Evolutionary conservation across 1,140 invertebrate genomes (phyloP).

Genomic region (Melanaphis sacchari): DNA sequence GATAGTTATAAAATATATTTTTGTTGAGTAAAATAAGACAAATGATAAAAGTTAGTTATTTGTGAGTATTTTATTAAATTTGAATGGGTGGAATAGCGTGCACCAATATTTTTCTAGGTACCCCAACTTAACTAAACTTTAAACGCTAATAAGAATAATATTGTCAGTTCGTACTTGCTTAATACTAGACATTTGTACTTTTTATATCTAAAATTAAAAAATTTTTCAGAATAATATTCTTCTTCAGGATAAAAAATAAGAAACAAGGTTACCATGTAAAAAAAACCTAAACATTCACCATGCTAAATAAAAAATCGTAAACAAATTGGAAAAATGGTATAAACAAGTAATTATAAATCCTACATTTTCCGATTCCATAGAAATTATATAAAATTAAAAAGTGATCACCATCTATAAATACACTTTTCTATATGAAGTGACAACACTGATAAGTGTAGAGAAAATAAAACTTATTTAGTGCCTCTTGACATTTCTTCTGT

Average conservation of each 20-base stretch:
- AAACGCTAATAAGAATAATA: neutral
- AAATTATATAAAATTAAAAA: neutral
- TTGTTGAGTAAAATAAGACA: neutral
- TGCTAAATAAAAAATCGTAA: too few species aligned
- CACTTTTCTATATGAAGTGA: neutral
- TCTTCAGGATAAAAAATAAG: neutral
- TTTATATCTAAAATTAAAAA: neutral
- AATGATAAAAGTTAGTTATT: too few species aligned
- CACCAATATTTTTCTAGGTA: neutral
- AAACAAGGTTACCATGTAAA: neutral
- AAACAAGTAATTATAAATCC: neutral
- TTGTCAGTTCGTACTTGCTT: neutral
- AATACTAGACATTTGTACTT: neutral
- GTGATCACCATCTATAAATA: neutral
- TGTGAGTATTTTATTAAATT: neutral
- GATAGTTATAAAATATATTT: neutral
- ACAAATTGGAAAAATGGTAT: too few species aligned
- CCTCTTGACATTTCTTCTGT: too few species aligned
- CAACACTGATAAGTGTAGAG: neutral
- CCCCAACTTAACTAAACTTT: neutral
- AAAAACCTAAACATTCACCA: neutral
- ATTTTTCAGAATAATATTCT: neutral
- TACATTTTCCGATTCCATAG: neutral
- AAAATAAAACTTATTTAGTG: too few species aligned
- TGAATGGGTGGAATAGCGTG: neutral